Base-by-base conservation (phyloP, 1,140 invertebrate genomes). In the Zaprionus taronus region DNA sequence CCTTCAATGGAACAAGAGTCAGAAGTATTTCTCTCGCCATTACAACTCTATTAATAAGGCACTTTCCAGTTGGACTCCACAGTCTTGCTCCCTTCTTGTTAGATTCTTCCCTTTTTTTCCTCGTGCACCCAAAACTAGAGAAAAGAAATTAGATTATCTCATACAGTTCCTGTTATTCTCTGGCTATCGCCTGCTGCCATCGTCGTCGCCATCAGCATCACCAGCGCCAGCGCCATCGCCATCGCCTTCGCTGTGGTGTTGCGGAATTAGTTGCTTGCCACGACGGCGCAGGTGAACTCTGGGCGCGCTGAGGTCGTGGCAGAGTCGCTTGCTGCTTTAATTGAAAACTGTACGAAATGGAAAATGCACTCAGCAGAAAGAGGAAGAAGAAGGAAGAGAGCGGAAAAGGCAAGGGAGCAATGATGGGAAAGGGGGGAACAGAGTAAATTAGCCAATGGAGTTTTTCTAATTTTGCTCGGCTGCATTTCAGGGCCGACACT, bases 301-400 rank as follows among this genome's bases (percentile, higher is more conserved):
- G 80, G 66, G 80, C 49, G 62, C 58, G 64, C 70, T 34, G 78
- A 76, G 84, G 84, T 87, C 84, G 83, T 77, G 80, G 83, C 55
- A 60, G 57, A 67, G 62, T 66, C 72, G 73, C 60, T 63, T 61
- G 74, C 80, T 80, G 74, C 87, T 79, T 87, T 87, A 87, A 87
- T 87, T 87, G 84, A 87, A 87, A 87, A 72, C 74, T 78, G 72
- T 89, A 83, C 78, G 67, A 89, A 87, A 89, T 87, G 83, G 71
- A 74, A 87, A 89, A 89, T 80, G 73, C 9, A 55, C 38, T 36
- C 11, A n/a, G 9, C 22, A 11, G 22, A 47, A n/a, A 20, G 22
- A 6, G 57, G 15, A 11, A 24, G n/a, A 53, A 17, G 11, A 20
- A 17, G 41, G 15, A 11, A 56, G 44, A n/a, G 36, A 34, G n/a